phyloP scores from a whole-genome alignment of 2,113 vertebrate genomes.

The Prietella phreatophila region DNA sequence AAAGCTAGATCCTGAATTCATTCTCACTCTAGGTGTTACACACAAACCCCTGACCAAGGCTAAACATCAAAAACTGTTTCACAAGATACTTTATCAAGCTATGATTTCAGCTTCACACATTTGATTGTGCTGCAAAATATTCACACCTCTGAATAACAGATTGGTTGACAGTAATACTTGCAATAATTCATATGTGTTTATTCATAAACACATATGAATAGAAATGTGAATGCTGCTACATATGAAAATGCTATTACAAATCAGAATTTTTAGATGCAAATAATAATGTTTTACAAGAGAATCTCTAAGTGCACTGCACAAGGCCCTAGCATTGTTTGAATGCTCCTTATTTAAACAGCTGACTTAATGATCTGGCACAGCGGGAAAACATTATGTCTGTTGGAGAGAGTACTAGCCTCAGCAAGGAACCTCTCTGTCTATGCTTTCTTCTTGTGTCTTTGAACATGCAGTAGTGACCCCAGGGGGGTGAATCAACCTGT shows the following conservation, averaged over 20 bases:
- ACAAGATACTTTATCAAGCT: not conserved
- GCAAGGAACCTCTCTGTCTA: slow-evolving; percentile 29
- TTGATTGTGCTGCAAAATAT: not conserved
- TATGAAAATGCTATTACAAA: not conserved
- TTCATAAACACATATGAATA: not conserved
- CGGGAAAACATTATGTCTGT: slow-evolving; percentile 16
- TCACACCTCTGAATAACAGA: not conserved
- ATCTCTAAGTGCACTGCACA: not conserved
- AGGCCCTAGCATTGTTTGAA: not conserved
- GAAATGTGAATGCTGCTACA: not conserved
- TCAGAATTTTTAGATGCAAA: not conserved
- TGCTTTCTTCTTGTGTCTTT: slow-evolving; percentile 40
- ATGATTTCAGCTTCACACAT: not conserved
- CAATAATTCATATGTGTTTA: too few relatives aligned
- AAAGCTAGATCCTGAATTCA: not conserved
- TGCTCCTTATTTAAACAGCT: slow-evolving; percentile 15
- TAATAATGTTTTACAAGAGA: not conserved
- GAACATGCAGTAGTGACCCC: slow-evolving; percentile 45
- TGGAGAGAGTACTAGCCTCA: slow-evolving; percentile 1
- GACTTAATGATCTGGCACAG: slow-evolving; percentile 22
- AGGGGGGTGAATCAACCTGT: slow-evolving; percentile 40
- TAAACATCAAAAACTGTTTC: not conserved
- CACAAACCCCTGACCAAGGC: not conserved
- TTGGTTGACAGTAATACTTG: not conserved
- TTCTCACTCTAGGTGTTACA: slow-evolving; percentile 24